A percentile compares a stretch with the other conserved stretches of the same genome.
phyloP scores from a whole-genome alignment of 2,888 invertebrate genomes.

The Lomographa bimaculata region DNA sequence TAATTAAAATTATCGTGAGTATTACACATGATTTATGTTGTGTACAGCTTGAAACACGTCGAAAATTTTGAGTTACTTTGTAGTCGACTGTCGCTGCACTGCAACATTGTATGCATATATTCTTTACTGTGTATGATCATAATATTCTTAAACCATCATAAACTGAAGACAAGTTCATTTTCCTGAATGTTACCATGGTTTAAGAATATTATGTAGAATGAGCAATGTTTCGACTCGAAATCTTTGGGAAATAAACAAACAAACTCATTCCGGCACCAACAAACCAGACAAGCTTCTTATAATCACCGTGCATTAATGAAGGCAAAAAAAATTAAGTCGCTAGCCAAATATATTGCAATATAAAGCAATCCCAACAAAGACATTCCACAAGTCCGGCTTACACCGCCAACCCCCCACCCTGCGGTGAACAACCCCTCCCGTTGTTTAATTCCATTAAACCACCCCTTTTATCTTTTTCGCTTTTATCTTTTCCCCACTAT shows the following conservation, averaged over 20 bases:
- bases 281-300: conserved; percentile 40
- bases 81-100: no score
- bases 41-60: no score
- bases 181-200: no score
- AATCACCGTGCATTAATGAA: conserved; percentile 39
- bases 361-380: conserved; percentile 69
- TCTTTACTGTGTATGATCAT: no score
- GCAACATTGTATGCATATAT: no score
- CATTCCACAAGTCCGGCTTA: conserved; percentile 76
- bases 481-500: conserved; percentile 79
- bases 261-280: conserved; percentile 27
- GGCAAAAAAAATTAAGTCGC: conserved; percentile 48
- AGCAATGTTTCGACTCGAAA: no score
- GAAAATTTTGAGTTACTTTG: no score
- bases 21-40: no score
- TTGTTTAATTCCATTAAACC: conserved; percentile 83
- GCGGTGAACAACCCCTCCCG: conserved; percentile 41
- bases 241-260: conserved; percentile 30
- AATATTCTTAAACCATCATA: no score
- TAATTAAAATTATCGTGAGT: no score
- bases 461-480: conserved; percentile 80
- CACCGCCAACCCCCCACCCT: conserved; percentile 43
- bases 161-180: no score
- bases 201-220: no score
- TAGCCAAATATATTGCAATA: conserved; percentile 55